Conservation (phyloP, 2,113 vertebrate species). For the mouse (Mus musculus) region DNA sequence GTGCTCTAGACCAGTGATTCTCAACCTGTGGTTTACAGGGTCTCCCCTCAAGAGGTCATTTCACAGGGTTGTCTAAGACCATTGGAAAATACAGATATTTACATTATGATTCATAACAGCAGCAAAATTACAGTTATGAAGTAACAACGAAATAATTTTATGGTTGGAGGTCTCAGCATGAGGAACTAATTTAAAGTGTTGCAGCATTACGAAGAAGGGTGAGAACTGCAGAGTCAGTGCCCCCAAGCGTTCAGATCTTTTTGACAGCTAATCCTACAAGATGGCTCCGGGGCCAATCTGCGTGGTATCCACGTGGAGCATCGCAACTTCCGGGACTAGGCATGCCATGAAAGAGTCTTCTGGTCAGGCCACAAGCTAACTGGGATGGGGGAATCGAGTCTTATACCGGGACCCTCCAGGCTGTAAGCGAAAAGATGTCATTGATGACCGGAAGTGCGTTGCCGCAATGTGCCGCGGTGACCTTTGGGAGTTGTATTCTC, state of each 20-base stretch:
- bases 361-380: not conserved
- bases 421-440: not conserved
- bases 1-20: not conserved
- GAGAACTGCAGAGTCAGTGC: not conserved
- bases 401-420: rapidly evolving
- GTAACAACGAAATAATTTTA: not conserved
- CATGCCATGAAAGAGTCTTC: not conserved
- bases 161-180: not conserved
- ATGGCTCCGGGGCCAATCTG: not conserved
- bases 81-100: not conserved
- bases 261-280: not conserved
- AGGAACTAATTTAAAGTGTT: not conserved
- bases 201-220: not conserved
- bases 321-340: too few relatives aligned
- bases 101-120: not conserved
- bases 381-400: too few relatives aligned
- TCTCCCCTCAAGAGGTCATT: not conserved
- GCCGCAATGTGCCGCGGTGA: not conserved
- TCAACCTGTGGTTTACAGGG: not conserved
- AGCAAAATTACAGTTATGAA: not conserved
- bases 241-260: not conserved
- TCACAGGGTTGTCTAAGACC: not conserved
- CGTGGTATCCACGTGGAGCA: not conserved
- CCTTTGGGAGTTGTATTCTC: not conserved
- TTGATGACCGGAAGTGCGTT: not conserved